Conservation (phyloP, 2,888 invertebrate species). For the Caenorhabditis sp. region DNA sequence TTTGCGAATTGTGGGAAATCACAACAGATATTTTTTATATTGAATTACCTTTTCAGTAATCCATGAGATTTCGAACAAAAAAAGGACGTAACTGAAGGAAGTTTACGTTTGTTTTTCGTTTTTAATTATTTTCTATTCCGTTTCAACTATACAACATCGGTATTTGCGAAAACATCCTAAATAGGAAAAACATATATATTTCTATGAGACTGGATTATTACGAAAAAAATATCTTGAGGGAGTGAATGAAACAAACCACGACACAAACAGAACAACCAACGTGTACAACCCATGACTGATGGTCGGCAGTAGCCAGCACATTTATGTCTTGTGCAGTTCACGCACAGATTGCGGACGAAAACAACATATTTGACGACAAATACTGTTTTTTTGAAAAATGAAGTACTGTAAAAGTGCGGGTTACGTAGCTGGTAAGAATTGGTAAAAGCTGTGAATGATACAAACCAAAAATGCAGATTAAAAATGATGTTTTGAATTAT, state of each 20-base stretch:
- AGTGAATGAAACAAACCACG: slow-evolving; percentile 4
- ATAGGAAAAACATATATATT: slow-evolving; percentile 7
- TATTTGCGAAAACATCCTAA: slow-evolving; percentile 9
- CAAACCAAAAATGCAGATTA: no score
- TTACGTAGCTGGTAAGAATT: no score
- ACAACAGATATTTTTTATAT: no score
- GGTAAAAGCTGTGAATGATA: no score
- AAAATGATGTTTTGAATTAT: no score
- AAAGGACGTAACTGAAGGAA: no score
- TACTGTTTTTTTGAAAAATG: slow-evolving; percentile 10
- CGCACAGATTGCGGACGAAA: slow-evolving; percentile 30
- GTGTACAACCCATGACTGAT: slow-evolving; percentile 18
- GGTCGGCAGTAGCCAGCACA: slow-evolving; percentile 44
- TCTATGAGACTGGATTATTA: slow-evolving; percentile 6
- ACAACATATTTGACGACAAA: slow-evolving; percentile 50
- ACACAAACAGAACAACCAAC: slow-evolving; percentile 12
- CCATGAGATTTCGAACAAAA: no score
- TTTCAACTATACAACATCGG: not conserved
- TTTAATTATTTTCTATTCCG: not conserved
- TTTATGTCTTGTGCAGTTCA: slow-evolving; percentile 53
- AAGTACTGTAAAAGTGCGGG: no score
- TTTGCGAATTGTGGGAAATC: no score
- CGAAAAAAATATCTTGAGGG: slow-evolving; percentile 12
- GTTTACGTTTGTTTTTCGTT: no score
- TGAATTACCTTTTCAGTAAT: no score